Conservation (phyloP, 2,113 vertebrate species). For the Heterotis niloticus region DNA sequence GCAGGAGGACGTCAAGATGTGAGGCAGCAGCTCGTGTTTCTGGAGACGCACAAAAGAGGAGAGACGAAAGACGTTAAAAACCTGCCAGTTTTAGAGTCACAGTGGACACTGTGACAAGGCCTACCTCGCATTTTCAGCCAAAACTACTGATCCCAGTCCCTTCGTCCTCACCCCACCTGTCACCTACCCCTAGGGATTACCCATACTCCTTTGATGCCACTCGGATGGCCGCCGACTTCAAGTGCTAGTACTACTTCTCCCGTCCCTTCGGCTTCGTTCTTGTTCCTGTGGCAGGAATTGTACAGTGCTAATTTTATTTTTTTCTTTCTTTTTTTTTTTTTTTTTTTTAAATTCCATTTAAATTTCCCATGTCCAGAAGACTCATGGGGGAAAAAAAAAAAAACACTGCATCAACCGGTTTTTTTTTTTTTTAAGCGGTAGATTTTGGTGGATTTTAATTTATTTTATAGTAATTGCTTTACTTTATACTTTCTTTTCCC, state of each 20-base stretch:
- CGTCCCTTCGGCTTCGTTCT: not conserved
- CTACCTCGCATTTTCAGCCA: conserved; percentile 33
- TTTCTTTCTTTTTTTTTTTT: not conserved
- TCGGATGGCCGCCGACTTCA: not conserved
- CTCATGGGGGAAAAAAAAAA: not conserved
- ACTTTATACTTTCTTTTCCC: conserved; percentile 1
- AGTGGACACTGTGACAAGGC: conserved; percentile 50
- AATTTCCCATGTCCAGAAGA: not conserved
- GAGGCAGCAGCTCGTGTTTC: conserved; percentile 27
- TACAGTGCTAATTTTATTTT: conserved; percentile 2
- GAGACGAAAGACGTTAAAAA: conserved; percentile 44
- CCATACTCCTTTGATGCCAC: not conserved
- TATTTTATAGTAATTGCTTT: conserved; percentile 4
- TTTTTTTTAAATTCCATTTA: not conserved
- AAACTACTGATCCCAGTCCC: conserved; percentile 23
- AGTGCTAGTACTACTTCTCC: conserved; percentile 7
- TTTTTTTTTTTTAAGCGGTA: not conserved
- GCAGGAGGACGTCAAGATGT: conserved; percentile 91
- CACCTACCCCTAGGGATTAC: not conserved
- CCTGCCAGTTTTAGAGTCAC: conserved; percentile 56
- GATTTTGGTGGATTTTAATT: conserved; percentile 16
- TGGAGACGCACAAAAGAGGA: conserved; percentile 36
- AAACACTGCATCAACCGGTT: not conserved
- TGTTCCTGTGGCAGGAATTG: conserved; percentile 20
- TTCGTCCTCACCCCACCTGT: not conserved